Percentiles rank a stretch among this genome's conserved stretches.
These are phyloP conservation scores for Eremobia ochroleuca DNA, from an alignment of 2,888 invertebrate species.

Conservation along the genomic window DNA sequence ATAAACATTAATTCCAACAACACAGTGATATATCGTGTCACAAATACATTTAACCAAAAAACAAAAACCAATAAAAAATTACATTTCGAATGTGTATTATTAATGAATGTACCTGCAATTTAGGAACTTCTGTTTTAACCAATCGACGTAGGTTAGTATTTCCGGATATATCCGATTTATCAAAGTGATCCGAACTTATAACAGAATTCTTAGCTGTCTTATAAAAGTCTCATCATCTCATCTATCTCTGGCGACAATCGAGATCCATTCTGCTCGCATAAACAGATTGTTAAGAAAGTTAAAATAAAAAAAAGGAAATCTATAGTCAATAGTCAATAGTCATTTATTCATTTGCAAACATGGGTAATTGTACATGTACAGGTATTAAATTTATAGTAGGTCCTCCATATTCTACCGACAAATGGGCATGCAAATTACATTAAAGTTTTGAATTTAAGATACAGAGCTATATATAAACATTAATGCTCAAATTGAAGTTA, in stretches of 20 bases:
- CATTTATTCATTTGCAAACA: too few species aligned
- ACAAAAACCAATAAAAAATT: too few species aligned
- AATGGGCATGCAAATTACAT: too few species aligned
- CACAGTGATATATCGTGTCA: not conserved
- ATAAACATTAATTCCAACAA: not conserved
- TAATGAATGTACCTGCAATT: not conserved
- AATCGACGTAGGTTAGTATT: slow-evolving; percentile 2
- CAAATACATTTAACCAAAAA: not conserved
- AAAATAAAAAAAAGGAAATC: not conserved
- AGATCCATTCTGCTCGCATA: not conserved
- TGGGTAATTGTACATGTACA: too few species aligned
- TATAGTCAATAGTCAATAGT: too few species aligned
- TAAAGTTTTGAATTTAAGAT: too few species aligned
- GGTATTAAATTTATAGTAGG: too few species aligned
- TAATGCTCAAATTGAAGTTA: too few species aligned
- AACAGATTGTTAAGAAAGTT: not conserved
- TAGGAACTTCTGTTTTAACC: slow-evolving; percentile 5
- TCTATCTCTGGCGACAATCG: slow-evolving; percentile 5
- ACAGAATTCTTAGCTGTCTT: not conserved
- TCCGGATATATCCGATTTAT: too few species aligned
- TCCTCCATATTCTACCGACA: too few species aligned
- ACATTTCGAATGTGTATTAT: not conserved
- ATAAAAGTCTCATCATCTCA: not conserved
- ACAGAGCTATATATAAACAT: too few species aligned
- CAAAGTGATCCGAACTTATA: too few species aligned